Evolutionary conservation across 2,888 invertebrate species (phyloP).

Genomic region (Megalurothrips usitatus): DNA sequence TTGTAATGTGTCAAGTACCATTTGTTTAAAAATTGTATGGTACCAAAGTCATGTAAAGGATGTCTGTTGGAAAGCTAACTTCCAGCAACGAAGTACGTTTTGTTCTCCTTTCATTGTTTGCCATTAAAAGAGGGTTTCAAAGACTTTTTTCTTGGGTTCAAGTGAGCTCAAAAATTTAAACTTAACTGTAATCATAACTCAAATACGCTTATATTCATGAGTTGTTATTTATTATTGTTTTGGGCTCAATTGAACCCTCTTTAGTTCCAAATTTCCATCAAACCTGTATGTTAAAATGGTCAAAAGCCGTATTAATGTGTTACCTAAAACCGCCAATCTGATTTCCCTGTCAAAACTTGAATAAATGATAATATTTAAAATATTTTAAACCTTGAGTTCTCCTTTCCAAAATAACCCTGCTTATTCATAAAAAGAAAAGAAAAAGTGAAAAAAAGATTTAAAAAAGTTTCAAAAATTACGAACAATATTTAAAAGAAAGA

Average conservation of each 20-base stretch:
- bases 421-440: background rate
- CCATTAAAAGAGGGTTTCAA: background rate
- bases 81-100: background rate
- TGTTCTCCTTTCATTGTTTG: background rate
- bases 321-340: background rate
- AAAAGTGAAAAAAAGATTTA: background rate
- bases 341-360: background rate
- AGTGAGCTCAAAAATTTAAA: slow-evolving; percentile 2
- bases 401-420: too few species aligned
- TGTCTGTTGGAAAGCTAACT: background rate
- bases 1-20: background rate
- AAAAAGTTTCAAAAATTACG: background rate
- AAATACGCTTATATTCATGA: background rate
- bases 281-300: background rate
- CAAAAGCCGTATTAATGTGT: background rate
- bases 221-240: slow-evolving; percentile 16
- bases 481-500: background rate
- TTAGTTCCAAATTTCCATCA: background rate
- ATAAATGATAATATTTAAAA: slow-evolving; percentile 23
- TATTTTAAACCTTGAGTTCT: background rate
- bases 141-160: background rate
- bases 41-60: slow-evolving; percentile 8
- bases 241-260: background rate
- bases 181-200: background rate
- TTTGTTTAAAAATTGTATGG: background rate